A percentile compares a stretch with the other conserved stretches of the same genome.
phyloP scores from a whole-genome alignment of 2,797 vertebrate genomes.

The Takifugu rubripes region DNA sequence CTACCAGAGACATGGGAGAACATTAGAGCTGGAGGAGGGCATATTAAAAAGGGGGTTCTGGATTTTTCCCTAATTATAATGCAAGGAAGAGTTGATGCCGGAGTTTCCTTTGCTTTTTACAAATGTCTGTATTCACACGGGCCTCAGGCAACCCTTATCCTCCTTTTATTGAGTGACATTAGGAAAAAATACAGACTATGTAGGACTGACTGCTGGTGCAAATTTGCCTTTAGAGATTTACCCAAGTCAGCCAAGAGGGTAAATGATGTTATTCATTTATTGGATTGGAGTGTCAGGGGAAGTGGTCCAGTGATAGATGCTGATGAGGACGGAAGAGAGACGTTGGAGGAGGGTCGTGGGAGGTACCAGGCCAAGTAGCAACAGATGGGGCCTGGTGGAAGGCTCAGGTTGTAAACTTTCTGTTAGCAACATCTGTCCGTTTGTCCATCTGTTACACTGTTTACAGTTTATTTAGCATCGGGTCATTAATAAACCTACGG shows the following conservation, averaged over 20 bases:
- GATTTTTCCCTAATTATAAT: constrained; percentile 39
- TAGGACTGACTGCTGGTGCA: too few species aligned
- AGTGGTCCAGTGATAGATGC: constrained; percentile 46
- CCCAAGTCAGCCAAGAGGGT: constrained; percentile 30
- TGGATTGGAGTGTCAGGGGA: constrained; percentile 7
- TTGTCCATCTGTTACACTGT: constrained; percentile 75
- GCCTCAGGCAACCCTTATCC: constrained; percentile 12
- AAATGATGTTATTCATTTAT: constrained; percentile 37
- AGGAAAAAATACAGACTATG: too few species aligned
- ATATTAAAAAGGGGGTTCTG: constrained; percentile 40
- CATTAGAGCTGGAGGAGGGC: constrained; percentile 49
- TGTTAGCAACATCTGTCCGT: constrained; percentile 80
- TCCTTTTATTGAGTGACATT: not conserved
- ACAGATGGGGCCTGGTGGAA: constrained; percentile 79
- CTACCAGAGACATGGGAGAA: constrained; percentile 47
- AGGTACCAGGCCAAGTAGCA: constrained; percentile 65
- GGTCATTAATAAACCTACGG: constrained; percentile 45
- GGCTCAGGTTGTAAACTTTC: constrained; percentile 81
- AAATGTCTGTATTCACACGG: constrained; percentile 17
- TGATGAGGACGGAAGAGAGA: constrained; percentile 57
- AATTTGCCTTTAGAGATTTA: constrained; percentile 9
- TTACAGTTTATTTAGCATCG: constrained; percentile 60
- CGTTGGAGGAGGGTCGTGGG: constrained; percentile 68
- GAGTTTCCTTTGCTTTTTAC: constrained; percentile 13
- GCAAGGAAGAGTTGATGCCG: constrained; percentile 35